A percentile compares a stretch with the other conserved stretches of the same genome.
Evolutionary conservation across 2,113 vertebrate genomes (phyloP).

Genomic region (Cryptomyrus ogoouensis): DNA sequence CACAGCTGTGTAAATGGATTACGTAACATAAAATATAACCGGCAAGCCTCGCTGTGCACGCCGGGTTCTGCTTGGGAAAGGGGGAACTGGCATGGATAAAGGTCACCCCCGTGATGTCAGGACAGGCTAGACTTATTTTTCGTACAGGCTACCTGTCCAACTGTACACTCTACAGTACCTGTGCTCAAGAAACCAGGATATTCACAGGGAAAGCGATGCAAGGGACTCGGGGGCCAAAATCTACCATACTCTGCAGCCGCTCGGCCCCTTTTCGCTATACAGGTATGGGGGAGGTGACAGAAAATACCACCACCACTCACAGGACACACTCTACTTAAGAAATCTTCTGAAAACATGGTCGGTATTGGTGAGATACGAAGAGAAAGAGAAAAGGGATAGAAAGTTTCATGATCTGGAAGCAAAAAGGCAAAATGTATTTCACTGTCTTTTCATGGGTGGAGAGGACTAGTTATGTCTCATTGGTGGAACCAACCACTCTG

Average conservation of each 20-base stretch:
- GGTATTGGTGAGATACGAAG: not conserved
- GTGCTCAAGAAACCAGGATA: not conserved
- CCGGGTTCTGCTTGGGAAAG: not conserved
- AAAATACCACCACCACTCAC: not conserved
- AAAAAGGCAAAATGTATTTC: not conserved
- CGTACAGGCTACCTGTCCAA: not conserved
- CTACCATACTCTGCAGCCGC: not conserved
- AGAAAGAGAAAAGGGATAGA: slow-evolving; percentile 7
- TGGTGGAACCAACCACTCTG: not conserved
- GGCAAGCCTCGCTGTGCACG: not conserved
- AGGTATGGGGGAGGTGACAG: not conserved
- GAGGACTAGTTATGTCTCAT: not conserved
- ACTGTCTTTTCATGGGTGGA: not conserved
- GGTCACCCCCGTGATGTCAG: not conserved
- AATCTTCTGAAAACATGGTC: slow-evolving; percentile 20
- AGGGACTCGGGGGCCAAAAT: not conserved
- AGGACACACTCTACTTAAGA: not conserved
- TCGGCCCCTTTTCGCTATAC: not conserved
- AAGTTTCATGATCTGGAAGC: not conserved
- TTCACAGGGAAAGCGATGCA: not conserved
- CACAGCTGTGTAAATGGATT: slow-evolving; percentile 13
- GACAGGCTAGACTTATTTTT: not conserved
- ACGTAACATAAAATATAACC: slow-evolving; percentile 10
- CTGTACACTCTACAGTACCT: not conserved
- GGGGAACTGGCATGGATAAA: not conserved